Percentiles rank a stretch among this genome's conserved stretches.
Evolutionary conservation across 1,140 invertebrate species (phyloP).

Genomic region (Vanessa atalanta): DNA sequence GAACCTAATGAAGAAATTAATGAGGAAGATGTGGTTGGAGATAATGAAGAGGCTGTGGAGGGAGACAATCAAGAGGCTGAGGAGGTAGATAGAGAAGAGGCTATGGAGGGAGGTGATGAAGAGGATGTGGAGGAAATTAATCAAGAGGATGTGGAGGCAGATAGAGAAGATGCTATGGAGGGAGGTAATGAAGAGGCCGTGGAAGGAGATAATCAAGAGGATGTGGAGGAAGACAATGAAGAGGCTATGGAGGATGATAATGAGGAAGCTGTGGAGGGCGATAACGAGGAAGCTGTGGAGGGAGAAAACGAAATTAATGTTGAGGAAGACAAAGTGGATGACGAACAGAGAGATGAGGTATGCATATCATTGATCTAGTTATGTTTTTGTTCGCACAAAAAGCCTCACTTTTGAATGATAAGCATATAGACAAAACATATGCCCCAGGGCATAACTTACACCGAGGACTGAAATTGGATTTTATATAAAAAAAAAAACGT

Average conservation of each 20-base stretch:
- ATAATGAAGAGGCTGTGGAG: neutral
- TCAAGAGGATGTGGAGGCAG: neutral
- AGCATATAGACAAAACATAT: no score
- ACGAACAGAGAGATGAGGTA: neutral
- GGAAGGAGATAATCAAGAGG: neutral
- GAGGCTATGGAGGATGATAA: neutral
- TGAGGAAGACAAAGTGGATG: neutral
- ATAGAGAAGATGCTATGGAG: neutral
- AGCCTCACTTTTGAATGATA: neutral
- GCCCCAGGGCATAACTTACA: no score
- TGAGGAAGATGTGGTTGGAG: no score
- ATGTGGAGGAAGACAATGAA: neutral
- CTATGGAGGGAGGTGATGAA: no score
- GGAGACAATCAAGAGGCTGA: neutral
- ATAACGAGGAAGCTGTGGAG: neutral
- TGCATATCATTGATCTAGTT: neutral
- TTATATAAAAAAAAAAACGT: no score
- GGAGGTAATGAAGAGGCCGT: no score
- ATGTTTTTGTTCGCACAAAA: no score
- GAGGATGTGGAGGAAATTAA: neutral
- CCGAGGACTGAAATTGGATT: no score
- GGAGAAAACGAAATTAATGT: neutral
- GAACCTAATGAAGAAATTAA: no score
- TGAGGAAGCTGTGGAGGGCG: neutral
- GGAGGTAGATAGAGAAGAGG: neutral